Conservation (phyloP, 2,797 vertebrate genomes). For the Aldrovandia affinis region DNA sequence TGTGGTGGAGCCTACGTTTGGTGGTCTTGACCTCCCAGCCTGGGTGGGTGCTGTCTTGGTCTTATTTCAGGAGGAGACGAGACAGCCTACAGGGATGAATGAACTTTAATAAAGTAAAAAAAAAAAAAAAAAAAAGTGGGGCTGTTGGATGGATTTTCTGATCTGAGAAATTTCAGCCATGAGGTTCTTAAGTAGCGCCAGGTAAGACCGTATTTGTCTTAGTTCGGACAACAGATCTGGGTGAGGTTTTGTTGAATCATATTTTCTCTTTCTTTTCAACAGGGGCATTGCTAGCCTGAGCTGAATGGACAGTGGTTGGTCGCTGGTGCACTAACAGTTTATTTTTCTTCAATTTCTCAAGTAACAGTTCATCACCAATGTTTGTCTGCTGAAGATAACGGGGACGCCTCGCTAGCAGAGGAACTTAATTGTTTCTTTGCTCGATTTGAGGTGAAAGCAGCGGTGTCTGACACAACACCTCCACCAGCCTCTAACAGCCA, state of each 20-base stretch:
- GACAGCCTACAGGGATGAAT: too few species aligned
- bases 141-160: slow-evolving; percentile 25
- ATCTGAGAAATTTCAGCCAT: slow-evolving; percentile 32
- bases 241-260: background rate
- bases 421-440: too few species aligned
- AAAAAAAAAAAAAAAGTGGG: too few species aligned
- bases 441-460: too few species aligned
- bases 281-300: slow-evolving; percentile 1
- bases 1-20: slow-evolving; percentile 2
- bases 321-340: background rate
- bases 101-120: too few species aligned
- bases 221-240: slow-evolving; percentile 28
- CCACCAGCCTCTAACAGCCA: too few species aligned
- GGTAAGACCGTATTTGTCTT: slow-evolving; percentile 31
- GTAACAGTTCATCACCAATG: background rate
- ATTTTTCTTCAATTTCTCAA: slow-evolving; percentile 18
- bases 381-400: background rate
- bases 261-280: background rate
- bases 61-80: too few species aligned
- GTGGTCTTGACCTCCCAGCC: slow-evolving; percentile 8
- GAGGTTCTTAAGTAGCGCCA: slow-evolving; percentile 11
- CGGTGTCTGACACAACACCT: too few species aligned
- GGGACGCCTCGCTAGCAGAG: too few species aligned
- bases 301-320: slow-evolving; percentile 14
- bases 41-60: background rate